Percentiles rank a stretch among this genome's conserved stretches.
Conservation (phyloP, 2,113 vertebrate genomes). For the Calonectris borealis region DNA sequence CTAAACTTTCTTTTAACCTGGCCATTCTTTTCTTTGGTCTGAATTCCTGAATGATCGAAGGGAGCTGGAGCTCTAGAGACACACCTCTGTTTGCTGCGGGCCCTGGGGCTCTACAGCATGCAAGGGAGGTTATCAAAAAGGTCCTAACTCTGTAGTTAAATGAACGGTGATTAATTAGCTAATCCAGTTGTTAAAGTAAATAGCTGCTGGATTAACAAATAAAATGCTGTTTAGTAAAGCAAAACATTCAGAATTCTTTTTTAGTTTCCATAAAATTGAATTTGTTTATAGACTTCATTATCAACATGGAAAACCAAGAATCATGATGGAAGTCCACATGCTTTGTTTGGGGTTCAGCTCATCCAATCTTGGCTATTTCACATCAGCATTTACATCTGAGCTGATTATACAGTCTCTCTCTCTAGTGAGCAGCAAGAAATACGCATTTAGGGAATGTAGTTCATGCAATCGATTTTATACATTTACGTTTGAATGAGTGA, state of each 20-base stretch:
- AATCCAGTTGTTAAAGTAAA: neutral
- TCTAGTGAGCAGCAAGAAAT: neutral
- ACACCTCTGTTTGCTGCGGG: neutral
- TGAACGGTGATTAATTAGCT: neutral
- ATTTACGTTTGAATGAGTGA: neutral
- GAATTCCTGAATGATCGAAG: neutral
- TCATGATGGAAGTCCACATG: neutral
- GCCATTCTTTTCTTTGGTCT: neutral
- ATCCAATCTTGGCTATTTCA: neutral
- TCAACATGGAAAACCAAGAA: neutral
- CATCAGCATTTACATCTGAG: neutral
- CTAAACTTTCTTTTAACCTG: neutral
- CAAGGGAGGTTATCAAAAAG: neutral
- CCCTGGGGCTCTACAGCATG: neutral
- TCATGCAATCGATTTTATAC: neutral
- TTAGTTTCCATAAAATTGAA: neutral
- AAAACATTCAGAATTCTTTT: neutral
- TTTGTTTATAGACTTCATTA: neutral
- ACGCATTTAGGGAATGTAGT: neutral
- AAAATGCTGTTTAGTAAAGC: neutral
- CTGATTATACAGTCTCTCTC: neutral
- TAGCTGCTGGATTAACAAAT: neutral
- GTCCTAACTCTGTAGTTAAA: neutral
- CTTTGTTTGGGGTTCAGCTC: neutral
- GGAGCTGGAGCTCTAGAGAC: neutral